A percentile compares a stretch with the other conserved stretches of the same genome.
phyloP scores from a whole-genome alignment of 2,888 invertebrate species.

The Ennomos fuscantarius region DNA sequence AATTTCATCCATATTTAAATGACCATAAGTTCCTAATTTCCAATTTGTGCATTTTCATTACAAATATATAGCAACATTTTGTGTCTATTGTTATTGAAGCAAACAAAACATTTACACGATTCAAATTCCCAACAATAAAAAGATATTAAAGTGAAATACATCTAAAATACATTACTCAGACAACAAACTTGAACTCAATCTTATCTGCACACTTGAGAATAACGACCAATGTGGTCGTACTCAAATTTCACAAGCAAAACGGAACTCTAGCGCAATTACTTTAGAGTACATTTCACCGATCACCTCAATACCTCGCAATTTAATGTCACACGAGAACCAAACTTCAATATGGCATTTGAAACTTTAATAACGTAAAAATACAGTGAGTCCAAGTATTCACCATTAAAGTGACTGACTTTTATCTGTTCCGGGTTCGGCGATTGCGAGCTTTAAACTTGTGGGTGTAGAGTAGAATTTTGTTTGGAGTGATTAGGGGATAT shows the following conservation, averaged over 20 bases:
- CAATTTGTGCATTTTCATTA: too few relatives aligned
- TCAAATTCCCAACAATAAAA: constrained; percentile 21
- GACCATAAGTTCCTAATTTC: too few relatives aligned
- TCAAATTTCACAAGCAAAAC: constrained; percentile 4
- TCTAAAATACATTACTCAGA: constrained; percentile 29
- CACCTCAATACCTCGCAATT: constrained; percentile 29
- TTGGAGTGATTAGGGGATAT: constrained; percentile 1
- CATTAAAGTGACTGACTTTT: constrained; percentile 29
- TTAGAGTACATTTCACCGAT: constrained; percentile 14
- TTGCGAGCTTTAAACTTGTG: neutral
- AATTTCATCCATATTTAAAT: too few relatives aligned
- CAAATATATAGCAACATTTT: neutral
- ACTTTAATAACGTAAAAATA: constrained; percentile 44
- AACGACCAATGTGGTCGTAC: constrained; percentile 31
- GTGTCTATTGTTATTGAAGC: neutral
- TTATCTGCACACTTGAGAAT: constrained; percentile 27
- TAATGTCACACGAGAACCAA: constrained; percentile 38
- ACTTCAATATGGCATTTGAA: constrained; percentile 41
- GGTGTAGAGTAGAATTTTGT: constrained; percentile 2
- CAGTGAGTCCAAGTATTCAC: constrained; percentile 33
- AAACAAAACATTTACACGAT: constrained; percentile 1
- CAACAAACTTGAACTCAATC: constrained; percentile 31
- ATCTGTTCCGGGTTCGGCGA: constrained; percentile 4
- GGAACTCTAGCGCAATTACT: neutral
- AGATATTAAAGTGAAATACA: constrained; percentile 24